Base-by-base conservation (phyloP, 2,797 vertebrate species). In the Phataginus tetradactyla region DNA sequence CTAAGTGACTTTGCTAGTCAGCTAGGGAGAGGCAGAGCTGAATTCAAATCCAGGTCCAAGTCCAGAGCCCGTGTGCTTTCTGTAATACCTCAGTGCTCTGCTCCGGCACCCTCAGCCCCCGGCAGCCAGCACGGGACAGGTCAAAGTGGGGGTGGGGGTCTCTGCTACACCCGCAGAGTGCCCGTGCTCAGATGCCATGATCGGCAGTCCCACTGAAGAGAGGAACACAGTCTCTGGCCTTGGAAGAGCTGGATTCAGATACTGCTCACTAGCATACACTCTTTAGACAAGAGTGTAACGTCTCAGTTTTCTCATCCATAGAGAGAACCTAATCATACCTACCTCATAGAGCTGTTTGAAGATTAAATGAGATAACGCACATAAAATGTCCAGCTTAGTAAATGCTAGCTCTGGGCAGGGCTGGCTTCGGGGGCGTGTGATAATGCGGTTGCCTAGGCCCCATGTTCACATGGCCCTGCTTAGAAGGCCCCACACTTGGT, bases 241-340 rank as follows among this genome's bases (percentile, higher is more conserved):
- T 0, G 0, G 80, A 51, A 78, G 75, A 11, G 15, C 42, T 75
- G n/a, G 25, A 32, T 66, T 17, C 27, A 15, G 12, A 25, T 10
- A 11, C 15, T 25, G 18, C 57, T 51, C 25, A 29, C 64, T 6
- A 0, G 32, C 0, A 23, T 0, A 0, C 29, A 49, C 57, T 71
- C 51, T 71, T 68, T 83, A 72, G 59, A 45, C 4, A 2, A 0
- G 12, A 2, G 5, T 96, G n/a, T 39, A 5, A 25, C 49, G 55
- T 42, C 63, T 29, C 39, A 0, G 4, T 18, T 37, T 87, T 64
- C 23, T 74, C 27, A 15, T 77, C 72, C 15, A 3, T 0, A 10
- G 25, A 72, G 68, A 79, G 49, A 79, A 42, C 3, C 32, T 51
- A 15, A 10, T 18, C 4, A 6, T 12, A 21, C 59, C 84, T 75